phyloP scores from a whole-genome alignment of 1,140 invertebrate species.

The Condylostylus longicornis region DNA sequence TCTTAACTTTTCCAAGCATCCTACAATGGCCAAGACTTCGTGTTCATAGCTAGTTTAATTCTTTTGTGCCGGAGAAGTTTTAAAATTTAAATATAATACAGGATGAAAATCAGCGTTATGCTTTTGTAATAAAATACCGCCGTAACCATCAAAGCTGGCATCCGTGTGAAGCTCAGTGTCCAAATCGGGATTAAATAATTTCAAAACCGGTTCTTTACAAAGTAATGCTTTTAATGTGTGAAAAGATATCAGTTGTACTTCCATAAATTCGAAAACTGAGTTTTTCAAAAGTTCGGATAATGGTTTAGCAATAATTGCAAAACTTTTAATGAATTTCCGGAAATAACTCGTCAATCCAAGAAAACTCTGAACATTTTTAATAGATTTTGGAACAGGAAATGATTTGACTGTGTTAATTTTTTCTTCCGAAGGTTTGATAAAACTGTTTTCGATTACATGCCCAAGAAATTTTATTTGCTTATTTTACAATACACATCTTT shows the following conservation, averaged over 20 bases:
- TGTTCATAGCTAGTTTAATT: too few relatives aligned
- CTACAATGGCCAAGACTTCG: too few relatives aligned
- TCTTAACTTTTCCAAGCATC: too few relatives aligned
- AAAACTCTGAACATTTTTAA: constrained; percentile 16
- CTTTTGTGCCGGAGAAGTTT: background rate
- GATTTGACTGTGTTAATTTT: constrained; percentile 18
- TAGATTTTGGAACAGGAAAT: constrained; percentile 15
- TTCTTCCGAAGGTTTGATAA: too few relatives aligned
- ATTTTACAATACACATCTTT: too few relatives aligned
- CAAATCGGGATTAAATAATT: constrained; percentile 9
- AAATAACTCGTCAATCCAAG: constrained; percentile 23
- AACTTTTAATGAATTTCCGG: constrained; percentile 17
- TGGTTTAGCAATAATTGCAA: constrained; percentile 13
- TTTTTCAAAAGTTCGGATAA: constrained; percentile 9
- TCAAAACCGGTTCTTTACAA: constrained; percentile 7
- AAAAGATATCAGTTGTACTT: constrained; percentile 2
- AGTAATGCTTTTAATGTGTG: constrained; percentile 8
- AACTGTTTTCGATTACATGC: too few relatives aligned
- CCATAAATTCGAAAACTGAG: constrained; percentile 1
- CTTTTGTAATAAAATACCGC: constrained; percentile 14
- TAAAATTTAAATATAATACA: constrained; percentile 2
- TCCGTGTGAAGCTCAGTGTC: constrained; percentile 17
- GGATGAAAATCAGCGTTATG: background rate
- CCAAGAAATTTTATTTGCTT: too few relatives aligned
- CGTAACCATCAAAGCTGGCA: constrained; percentile 9